Percentiles rank a stretch among this genome's conserved stretches.
Conservation (phyloP, 1,140 invertebrate genomes). For the Papilio xuthus region DNA sequence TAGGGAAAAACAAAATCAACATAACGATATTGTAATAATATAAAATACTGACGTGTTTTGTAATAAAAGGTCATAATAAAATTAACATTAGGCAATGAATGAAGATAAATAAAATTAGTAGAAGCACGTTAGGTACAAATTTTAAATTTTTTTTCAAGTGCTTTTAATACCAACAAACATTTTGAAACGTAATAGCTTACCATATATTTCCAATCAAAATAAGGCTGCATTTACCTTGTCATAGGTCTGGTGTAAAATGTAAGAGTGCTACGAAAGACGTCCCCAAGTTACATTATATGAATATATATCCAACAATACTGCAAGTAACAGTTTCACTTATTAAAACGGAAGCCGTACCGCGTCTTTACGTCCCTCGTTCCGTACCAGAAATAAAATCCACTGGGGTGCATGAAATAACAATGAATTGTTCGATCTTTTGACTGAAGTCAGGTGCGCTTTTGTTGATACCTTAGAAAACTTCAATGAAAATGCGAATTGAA, state of each 20-base stretch:
- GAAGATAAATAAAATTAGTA: too few relatives aligned
- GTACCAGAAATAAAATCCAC: conserved; percentile 32
- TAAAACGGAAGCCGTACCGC: conserved; percentile 36
- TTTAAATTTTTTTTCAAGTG: too few relatives aligned
- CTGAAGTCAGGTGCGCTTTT: conserved; percentile 34
- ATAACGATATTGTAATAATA: too few relatives aligned
- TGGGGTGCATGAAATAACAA: conserved; percentile 38
- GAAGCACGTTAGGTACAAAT: too few relatives aligned
- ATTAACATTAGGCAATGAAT: too few relatives aligned
- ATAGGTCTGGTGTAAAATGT: background rate
- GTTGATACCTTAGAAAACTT: conserved; percentile 26
- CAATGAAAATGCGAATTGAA: conserved; percentile 23
- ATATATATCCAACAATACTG: conserved; percentile 15
- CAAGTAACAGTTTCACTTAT: conserved; percentile 32
- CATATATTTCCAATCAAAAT: background rate
- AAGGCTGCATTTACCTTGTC: background rate
- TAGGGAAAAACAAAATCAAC: background rate
- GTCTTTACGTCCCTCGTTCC: conserved; percentile 5
- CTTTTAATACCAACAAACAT: too few relatives aligned
- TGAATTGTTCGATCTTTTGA: conserved; percentile 36
- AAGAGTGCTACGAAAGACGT: background rate
- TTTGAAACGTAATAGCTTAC: too few relatives aligned
- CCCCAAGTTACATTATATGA: background rate
- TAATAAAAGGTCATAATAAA: too few relatives aligned
- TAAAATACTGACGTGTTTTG: too few relatives aligned